A percentile compares a stretch with the other conserved stretches of the same genome.
Conservation (phyloP, 2,797 vertebrate genomes). For the Sebastiscus tertius region DNA sequence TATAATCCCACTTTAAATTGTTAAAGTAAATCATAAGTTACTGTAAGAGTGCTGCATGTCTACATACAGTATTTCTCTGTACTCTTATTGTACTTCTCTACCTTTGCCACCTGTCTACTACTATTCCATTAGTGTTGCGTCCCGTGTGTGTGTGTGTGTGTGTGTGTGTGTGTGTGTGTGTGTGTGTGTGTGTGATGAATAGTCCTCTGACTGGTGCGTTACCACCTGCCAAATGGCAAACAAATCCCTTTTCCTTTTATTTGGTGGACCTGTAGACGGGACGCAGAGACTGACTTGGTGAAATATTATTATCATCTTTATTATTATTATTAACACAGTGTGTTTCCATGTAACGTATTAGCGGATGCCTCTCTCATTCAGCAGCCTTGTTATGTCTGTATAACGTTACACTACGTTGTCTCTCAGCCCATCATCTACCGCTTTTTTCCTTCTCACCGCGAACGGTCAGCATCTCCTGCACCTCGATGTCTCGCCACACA, state of each 20-base stretch:
- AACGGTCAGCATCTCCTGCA: too few relatives aligned
- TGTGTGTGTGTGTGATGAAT: background rate
- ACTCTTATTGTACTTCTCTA: background rate
- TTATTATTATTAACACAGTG: too few relatives aligned
- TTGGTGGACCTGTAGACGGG: background rate
- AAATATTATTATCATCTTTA: background rate
- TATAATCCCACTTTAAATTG: constrained; percentile 9
- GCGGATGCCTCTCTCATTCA: too few relatives aligned
- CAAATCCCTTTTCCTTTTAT: background rate
- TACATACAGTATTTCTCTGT: background rate
- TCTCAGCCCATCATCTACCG: too few relatives aligned
- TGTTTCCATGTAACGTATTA: too few relatives aligned
- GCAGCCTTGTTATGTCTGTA: too few relatives aligned
- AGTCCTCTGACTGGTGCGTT: background rate
- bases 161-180: background rate
- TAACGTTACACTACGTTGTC: too few relatives aligned
- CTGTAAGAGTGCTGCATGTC: background rate
- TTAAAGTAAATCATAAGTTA: background rate
- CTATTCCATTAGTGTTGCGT: background rate
- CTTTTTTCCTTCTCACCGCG: too few relatives aligned
- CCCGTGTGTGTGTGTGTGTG: background rate
- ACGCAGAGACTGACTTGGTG: background rate
- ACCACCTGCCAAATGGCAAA: background rate
- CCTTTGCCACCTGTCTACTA: background rate
- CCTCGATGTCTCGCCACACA: too few relatives aligned